Evolutionary conservation across 2,888 invertebrate species (phyloP), one percentile per base, ranked within the genome.

Genomic region (Pachliopta kotzebuea): DNA sequence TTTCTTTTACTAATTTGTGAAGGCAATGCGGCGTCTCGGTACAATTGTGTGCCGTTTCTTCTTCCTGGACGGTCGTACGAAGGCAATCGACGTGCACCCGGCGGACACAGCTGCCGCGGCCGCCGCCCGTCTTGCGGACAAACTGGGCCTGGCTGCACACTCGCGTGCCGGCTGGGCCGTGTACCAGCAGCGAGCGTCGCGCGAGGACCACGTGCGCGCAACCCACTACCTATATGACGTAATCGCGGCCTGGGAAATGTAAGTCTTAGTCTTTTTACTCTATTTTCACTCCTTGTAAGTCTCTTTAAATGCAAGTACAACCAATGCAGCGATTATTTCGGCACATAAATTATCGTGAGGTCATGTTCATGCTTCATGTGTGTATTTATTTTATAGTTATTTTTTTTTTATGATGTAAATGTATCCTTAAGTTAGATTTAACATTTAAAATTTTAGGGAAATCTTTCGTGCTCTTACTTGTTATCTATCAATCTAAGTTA

Each of bases 191-290:
- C 93, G 97, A 7, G 95, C 95, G 0, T 96, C 96, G 71, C 94
- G 95, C 1, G 98, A 98, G 81, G 96, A 98, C 75, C 98, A 98
- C 76, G 97, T 98, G 24, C 93, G 97, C 58, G 96, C 96, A 1
- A 96, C 97, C 81, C 97, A 98, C 81, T 98, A 97, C 81, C 88
- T 98, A 0, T 98, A 98, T 74, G 98, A 98, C 84, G 96, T 98
- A 54, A 97, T 98, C 71, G 97, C 98, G 0, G 96, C 96, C 18
- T 98, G 98, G 98, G 98, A 98, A 91, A 94, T 96, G 95, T 96
- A 80, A 93, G 94, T 90, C n/a, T 4, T 20, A 49, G 20, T n/a
- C 31, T 18, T n/a, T n/a, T 49, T n/a, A 49, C 49, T 49, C 18
- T 2, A 49, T 49, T n/a, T 2, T 20, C 1, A 18, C 20, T 1